Evolutionary conservation across 1,140 invertebrate genomes (phyloP).

Genomic region (Onthophagus taurus): DNA sequence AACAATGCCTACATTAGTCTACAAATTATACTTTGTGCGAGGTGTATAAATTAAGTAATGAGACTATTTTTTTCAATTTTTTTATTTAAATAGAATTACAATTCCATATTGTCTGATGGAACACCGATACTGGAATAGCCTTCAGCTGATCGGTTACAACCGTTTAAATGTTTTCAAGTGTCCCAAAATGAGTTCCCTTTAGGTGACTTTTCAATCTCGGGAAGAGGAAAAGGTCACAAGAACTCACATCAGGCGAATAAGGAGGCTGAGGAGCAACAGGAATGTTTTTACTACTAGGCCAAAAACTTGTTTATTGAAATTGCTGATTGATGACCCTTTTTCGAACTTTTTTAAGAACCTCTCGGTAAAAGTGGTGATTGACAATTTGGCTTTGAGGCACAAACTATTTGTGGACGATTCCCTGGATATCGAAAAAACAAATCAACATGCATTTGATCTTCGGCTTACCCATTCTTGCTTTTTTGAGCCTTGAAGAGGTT

Average conservation of each 20-base stretch:
- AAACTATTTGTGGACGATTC: constrained; percentile 27
- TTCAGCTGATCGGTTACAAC: too few species aligned
- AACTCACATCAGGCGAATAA: constrained; percentile 9
- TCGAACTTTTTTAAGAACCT: constrained; percentile 24
- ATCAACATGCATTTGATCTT: constrained; percentile 19
- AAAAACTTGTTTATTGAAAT: constrained; percentile 8
- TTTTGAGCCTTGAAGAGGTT: constrained; percentile 20
- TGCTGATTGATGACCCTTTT: constrained; percentile 6
- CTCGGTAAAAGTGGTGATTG: constrained; percentile 26
- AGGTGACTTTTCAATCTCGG: constrained; percentile 6
- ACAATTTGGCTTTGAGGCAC: constrained; percentile 29
- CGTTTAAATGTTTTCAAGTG: constrained; percentile 6
- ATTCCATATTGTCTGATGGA: too few species aligned
- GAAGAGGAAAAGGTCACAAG: constrained; percentile 10
- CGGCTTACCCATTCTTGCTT: constrained; percentile 20
- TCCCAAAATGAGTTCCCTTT: constrained; percentile 7
- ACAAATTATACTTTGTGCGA: too few species aligned
- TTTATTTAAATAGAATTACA: too few species aligned
- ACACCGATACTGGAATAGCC: too few species aligned
- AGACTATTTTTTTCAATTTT: too few species aligned
- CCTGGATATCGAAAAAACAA: constrained; percentile 12
- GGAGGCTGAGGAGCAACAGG: constrained; percentile 11
- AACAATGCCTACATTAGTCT: too few species aligned
- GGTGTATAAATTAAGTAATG: too few species aligned
- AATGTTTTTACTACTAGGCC: constrained; percentile 12